Conservation (phyloP, 1,140 invertebrate species). For the Drosophila nikananu region DNA sequence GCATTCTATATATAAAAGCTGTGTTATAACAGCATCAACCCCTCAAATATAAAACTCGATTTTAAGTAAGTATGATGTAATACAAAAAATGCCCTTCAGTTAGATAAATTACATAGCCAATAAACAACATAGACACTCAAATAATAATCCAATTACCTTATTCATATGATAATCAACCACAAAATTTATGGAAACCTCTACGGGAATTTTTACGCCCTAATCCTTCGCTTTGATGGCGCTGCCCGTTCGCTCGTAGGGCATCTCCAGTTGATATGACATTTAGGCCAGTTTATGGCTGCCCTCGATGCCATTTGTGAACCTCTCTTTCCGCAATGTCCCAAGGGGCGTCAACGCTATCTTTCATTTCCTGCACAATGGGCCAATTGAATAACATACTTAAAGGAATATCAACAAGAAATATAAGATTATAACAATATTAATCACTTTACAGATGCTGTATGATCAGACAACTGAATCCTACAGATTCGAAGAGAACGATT, state of each 20-base stretch:
- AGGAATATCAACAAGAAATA: background rate
- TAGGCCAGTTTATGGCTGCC: conserved; percentile 76
- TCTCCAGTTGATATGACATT: conserved; percentile 65
- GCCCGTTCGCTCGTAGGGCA: conserved; percentile 12
- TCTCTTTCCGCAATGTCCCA: conserved; percentile 35
- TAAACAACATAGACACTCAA: conserved; percentile 11
- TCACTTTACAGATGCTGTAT: background rate
- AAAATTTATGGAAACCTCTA: conserved; percentile 26
- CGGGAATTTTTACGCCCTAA: conserved; percentile 41
- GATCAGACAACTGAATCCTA: background rate
- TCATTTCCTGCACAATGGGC: conserved; percentile 21
- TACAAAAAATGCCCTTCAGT: background rate
- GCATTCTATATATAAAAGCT: too few species aligned
- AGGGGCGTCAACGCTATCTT: conserved; percentile 66
- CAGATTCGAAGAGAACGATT: background rate
- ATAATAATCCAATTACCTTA: conserved; percentile 40
- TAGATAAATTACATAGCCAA: background rate
- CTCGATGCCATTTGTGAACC: conserved; percentile 52
- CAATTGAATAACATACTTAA: too few species aligned
- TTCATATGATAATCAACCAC: conserved; percentile 29
- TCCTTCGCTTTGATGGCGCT: conserved; percentile 51
- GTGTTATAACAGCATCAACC: background rate
- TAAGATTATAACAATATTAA: background rate
- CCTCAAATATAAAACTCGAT: background rate
- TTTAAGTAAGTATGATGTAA: background rate